Percentiles rank a stretch among this genome's conserved stretches.
phyloP scores from a whole-genome alignment of 2,797 vertebrate genomes.

The Gobionotothen gibberifrons region DNA sequence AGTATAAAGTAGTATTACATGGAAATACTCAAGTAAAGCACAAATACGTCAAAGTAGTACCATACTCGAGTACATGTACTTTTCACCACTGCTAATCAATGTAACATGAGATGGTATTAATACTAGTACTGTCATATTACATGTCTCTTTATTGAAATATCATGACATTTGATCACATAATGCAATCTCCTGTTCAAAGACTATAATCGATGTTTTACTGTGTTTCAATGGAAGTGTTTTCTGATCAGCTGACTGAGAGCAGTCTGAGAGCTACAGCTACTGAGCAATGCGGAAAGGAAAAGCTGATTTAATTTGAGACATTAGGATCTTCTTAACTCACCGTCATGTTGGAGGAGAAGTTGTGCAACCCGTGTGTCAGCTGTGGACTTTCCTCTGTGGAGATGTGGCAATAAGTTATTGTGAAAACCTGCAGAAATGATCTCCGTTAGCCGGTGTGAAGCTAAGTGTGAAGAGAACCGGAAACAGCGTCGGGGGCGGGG shows the following conservation, averaged over 20 bases:
- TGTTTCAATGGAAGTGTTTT: background rate
- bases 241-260: background rate
- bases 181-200: too few relatives aligned
- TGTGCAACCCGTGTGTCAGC: background rate
- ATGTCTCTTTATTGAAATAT: too few relatives aligned
- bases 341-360: conserved; percentile 53
- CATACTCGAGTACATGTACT: too few relatives aligned
- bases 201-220: background rate
- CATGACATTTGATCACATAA: too few relatives aligned
- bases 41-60: too few relatives aligned
- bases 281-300: background rate
- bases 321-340: conserved; percentile 31
- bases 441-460: background rate
- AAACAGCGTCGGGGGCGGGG: background rate
- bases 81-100: too few relatives aligned
- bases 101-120: too few relatives aligned
- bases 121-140: too few relatives aligned
- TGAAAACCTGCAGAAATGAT: background rate
- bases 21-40: too few relatives aligned
- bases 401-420: background rate
- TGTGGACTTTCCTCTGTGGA: conserved; percentile 2
- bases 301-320: background rate
- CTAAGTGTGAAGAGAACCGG: background rate
- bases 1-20: too few relatives aligned
- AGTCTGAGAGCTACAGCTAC: conserved; percentile 17